Conservation (phyloP, 1,140 invertebrate genomes). For the Oppia nitens region DNA sequence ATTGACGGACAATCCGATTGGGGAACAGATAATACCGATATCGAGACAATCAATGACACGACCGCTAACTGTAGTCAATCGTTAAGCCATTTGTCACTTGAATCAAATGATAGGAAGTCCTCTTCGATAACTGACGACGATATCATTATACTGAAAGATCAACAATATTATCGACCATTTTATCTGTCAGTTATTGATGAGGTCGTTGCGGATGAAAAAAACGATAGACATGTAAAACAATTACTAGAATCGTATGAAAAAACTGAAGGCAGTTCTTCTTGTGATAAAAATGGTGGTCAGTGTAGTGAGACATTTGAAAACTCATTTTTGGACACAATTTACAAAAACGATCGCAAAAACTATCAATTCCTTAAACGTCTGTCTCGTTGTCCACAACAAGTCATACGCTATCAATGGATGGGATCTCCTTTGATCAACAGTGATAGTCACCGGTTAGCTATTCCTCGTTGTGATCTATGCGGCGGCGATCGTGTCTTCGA, state of each 20-base stretch:
- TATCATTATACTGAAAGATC: background rate
- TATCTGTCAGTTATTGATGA: slow-evolving; percentile 12
- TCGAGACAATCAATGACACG: background rate
- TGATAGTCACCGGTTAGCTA: background rate
- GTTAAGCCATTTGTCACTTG: background rate
- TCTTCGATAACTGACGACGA: background rate
- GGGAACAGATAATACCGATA: background rate
- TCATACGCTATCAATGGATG: slow-evolving; percentile 11
- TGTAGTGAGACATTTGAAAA: slow-evolving; percentile 8
- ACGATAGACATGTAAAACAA: slow-evolving; percentile 5
- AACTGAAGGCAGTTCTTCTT: background rate
- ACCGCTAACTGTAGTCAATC: background rate
- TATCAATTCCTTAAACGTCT: slow-evolving; percentile 16
- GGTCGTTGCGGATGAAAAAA: background rate
- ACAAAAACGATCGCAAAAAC: slow-evolving; percentile 2
- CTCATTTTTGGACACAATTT: background rate
- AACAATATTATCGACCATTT: slow-evolving; percentile 5
- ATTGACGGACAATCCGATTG: slow-evolving; percentile 4
- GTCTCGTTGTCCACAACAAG: slow-evolving; percentile 4
- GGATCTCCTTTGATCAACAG: slow-evolving; percentile 6
- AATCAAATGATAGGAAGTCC: background rate
- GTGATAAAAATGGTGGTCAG: background rate
- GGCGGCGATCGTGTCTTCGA: slow-evolving; percentile 4
- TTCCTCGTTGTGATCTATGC: slow-evolving; percentile 1
- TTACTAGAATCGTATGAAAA: background rate